phyloP scores from a whole-genome alignment of 37 sponge, comb jelly and placozoan species.

The Ephydatia muelleri region DNA sequence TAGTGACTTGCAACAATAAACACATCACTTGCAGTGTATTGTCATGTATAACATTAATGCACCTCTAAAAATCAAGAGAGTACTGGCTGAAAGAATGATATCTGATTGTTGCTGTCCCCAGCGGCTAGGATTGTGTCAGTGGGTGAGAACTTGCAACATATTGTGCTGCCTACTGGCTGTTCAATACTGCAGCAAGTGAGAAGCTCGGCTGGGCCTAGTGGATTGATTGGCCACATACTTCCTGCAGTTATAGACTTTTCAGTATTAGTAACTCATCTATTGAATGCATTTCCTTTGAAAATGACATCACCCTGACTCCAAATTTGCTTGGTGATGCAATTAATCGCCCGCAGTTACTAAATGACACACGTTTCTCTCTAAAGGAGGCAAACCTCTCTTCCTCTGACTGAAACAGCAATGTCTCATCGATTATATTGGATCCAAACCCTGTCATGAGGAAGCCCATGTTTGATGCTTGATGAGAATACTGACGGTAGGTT shows the following conservation, averaged over 20 bases:
- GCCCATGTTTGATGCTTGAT: neutral
- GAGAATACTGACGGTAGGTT: neutral
- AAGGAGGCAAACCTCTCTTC: conserved; percentile 18
- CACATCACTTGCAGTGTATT: neutral
- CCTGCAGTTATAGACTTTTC: neutral
- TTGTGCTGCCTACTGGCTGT: neutral
- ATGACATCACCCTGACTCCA: conserved; percentile 14
- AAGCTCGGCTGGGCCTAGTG: neutral
- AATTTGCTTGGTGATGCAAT: conserved; percentile 32
- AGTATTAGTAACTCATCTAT: neutral
- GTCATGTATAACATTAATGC: neutral
- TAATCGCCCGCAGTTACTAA: conserved; percentile 35
- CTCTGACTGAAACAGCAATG: conserved; percentile 16
- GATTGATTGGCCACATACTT: neutral
- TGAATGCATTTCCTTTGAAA: conserved; percentile 4
- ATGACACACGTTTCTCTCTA: conserved; percentile 13
- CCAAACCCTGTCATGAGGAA: neutral
- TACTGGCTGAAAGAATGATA: conserved; percentile 25
- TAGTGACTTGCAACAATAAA: conserved; percentile 13
- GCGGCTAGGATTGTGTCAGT: conserved; percentile 25
- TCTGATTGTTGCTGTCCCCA: conserved; percentile 21
- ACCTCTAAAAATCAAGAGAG: neutral
- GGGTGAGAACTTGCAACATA: conserved; percentile 35
- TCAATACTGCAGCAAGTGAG: neutral
- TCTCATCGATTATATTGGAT: conserved; percentile 24